These are phyloP conservation scores for Xestoiulus laeticollis DNA, from an alignment of 2,888 invertebrate genomes.

Conservation along the genomic window DNA sequence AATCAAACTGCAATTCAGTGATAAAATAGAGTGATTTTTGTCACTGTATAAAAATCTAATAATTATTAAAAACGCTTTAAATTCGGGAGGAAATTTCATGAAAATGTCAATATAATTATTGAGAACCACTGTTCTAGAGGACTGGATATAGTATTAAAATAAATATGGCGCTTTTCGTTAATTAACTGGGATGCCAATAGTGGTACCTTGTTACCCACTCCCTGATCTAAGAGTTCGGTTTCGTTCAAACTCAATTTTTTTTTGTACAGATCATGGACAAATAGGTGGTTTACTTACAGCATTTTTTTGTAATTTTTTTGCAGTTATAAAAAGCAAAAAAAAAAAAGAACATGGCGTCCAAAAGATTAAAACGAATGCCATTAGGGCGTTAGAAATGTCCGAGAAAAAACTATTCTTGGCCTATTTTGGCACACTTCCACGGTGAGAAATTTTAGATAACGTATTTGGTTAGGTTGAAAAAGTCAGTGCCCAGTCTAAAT, in stretches of 20 bases:
- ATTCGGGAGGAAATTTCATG: no score
- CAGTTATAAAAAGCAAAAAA: not conserved
- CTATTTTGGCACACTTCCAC: not conserved
- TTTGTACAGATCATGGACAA: not conserved
- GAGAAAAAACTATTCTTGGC: not conserved
- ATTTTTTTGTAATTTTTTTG: not conserved
- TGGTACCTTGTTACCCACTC: not conserved
- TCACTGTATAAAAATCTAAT: no score
- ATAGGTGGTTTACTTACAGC: not conserved
- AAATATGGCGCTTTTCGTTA: not conserved
- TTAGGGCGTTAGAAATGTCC: not conserved
- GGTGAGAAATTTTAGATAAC: not conserved
- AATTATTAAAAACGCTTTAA: no score
- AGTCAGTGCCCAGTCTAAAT: not conserved
- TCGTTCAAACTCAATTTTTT: not conserved
- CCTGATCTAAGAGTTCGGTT: not conserved
- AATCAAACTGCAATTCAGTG: no score
- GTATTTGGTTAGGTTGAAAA: not conserved
- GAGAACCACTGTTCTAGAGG: no score
- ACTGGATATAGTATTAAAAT: not conserved
- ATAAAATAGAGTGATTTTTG: no score
- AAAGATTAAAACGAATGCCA: not conserved
- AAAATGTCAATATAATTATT: no score
- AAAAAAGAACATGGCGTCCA: not conserved
- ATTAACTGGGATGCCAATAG: not conserved